A percentile compares a stretch with the other conserved stretches of the same genome.
phyloP scores from a whole-genome alignment of 2,888 invertebrate genomes.

The Polydesmus complanatus region DNA sequence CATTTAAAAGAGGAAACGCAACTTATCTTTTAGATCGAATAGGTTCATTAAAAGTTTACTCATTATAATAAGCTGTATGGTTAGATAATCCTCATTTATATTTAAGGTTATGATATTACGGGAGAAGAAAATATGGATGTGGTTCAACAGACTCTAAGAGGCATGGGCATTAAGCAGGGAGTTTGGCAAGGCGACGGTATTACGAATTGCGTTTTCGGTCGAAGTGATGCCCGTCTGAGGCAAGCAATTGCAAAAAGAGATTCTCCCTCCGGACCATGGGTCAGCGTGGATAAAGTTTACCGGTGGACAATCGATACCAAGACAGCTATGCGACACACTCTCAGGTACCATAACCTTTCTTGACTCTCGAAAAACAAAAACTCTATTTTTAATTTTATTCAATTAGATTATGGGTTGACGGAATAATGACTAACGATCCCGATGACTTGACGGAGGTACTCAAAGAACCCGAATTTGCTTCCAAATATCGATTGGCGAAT shows the following conservation, averaged over 20 bases:
- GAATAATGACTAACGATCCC: conserved; percentile 17
- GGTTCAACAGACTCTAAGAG: conserved; percentile 11
- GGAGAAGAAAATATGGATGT: conserved; percentile 11
- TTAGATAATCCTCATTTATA: too few species aligned
- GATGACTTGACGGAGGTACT: conserved; percentile 9
- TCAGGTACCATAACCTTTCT: not conserved
- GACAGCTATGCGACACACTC: conserved; percentile 12
- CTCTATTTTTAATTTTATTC: not conserved
- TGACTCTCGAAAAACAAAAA: not conserved
- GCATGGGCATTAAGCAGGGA: conserved; percentile 6
- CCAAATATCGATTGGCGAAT: conserved; percentile 7
- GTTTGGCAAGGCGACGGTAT: conserved; percentile 16
- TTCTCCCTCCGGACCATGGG: conserved; percentile 12
- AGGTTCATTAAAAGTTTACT: too few species aligned
- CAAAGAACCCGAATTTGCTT: conserved; percentile 6
- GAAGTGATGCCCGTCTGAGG: conserved; percentile 10
- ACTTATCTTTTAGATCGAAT: conserved; percentile 4
- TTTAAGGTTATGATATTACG: conserved; percentile 10
- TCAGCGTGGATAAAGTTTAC: conserved; percentile 13
- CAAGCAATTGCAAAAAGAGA: conserved; percentile 10
- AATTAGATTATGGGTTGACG: conserved; percentile 15
- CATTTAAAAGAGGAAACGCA: conserved; percentile 3
- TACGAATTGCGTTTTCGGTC: conserved; percentile 10
- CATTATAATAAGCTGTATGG: too few species aligned
- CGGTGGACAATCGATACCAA: conserved; percentile 14